Evolutionary conservation across 2,113 vertebrate species (phyloP), one percentile per base, ranked within the genome.

Genomic region (Anolis carolinensis): DNA sequence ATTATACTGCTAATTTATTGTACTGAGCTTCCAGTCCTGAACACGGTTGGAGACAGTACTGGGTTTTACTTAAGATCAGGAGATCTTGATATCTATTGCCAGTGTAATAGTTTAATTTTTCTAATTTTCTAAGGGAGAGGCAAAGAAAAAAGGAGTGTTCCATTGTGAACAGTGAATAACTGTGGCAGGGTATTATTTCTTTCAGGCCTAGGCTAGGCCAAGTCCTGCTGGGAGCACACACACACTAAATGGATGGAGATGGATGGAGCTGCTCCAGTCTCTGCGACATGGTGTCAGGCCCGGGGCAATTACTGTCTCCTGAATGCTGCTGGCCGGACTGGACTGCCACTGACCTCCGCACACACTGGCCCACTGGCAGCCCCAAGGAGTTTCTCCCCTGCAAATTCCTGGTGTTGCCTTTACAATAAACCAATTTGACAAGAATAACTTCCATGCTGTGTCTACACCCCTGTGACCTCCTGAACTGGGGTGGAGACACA

Each of bases 171-270:
- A 27, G 87, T 81, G 34, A 78, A 84, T 81, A 70, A 62, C 39
- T 16, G 25, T 87, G 79, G 89, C 21, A 86, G 86, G 81, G 83
- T 79, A 77, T 48, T 36, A 0, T 73, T 75, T 44, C 70, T 81
- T 30, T 5, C 55, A 3, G 20, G 70, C 36, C 55, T 65, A 39
- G 70, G 39, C 78, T 63, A 67, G 68, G 79, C 89, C 90, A 81
- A 90, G 87, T 55, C 93, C 79, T 83, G 90, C 83, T 21, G 73
- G 86, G 90, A 82, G 59, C 73, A 75, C 62, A 59, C 18, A 89
- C 48, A 59, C 14, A 87, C 92, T 97, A 97, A 97, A 93, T 94
- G 95, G 96, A 95, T 94, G 89, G 96, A 97, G 97, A 97, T 96
- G 96, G 96, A 97, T 97, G 95, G 93, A 92, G 96, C 86, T 78